Conservation (phyloP, 1,140 invertebrate species). For the Sycophila sp. region DNA sequence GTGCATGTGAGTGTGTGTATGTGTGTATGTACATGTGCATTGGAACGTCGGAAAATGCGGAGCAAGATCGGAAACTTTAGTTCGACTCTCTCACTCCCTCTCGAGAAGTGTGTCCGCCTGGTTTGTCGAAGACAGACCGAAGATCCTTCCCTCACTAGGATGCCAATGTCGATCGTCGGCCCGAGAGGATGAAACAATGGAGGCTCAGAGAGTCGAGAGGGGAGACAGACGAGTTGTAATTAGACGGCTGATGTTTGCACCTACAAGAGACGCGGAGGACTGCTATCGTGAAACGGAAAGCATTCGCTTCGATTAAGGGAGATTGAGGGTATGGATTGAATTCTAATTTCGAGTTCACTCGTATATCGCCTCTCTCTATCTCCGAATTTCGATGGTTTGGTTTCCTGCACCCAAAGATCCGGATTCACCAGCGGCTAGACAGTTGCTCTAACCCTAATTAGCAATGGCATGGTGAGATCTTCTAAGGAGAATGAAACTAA, state of each 20-base stretch:
- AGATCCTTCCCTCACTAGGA: background rate
- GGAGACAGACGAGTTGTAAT: constrained; percentile 10
- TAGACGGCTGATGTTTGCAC: constrained; percentile 25
- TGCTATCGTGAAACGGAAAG: background rate
- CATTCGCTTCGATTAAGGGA: constrained; percentile 9
- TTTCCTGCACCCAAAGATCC: background rate
- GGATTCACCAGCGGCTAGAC: background rate
- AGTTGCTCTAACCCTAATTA: constrained; percentile 14
- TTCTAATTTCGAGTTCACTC: constrained; percentile 20
- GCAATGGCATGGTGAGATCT: too few relatives aligned
- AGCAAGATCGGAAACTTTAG: background rate
- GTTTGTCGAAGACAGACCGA: constrained; percentile 1
- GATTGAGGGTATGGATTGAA: constrained; percentile 19
- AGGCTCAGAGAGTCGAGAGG: background rate
- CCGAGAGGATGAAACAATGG: background rate
- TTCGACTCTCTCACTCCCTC: background rate
- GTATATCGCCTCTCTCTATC: too few relatives aligned
- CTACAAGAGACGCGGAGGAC: background rate
- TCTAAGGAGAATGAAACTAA: too few relatives aligned
- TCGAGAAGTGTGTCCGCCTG: background rate
- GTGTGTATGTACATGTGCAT: too few relatives aligned
- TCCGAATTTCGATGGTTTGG: background rate
- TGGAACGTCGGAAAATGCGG: background rate
- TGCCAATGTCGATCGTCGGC: background rate
- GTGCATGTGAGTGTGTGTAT: background rate